phyloP scores from a whole-genome alignment of 2,888 invertebrate species.

The Calameuta pallipes region DNA sequence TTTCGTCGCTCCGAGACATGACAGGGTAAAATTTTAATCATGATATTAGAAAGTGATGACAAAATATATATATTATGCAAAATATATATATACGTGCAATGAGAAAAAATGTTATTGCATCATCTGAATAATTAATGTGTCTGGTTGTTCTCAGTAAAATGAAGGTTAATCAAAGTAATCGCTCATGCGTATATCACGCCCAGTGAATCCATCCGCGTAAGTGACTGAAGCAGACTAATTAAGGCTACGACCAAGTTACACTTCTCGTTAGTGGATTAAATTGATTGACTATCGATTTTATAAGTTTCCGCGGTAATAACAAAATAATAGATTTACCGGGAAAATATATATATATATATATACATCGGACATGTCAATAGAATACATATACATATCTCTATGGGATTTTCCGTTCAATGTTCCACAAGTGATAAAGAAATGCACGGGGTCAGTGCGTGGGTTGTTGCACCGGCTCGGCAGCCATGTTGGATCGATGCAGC shows the following conservation, averaged over 20 bases:
- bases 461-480: slow-evolving; percentile 59
- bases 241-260: neutral
- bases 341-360: neutral
- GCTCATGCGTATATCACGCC: neutral
- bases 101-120: neutral
- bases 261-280: neutral
- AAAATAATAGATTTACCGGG: neutral
- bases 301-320: neutral
- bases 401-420: neutral
- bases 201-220: neutral
- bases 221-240: neutral
- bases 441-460: slow-evolving; percentile 59
- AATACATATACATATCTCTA: neutral
- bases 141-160: neutral
- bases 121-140: neutral
- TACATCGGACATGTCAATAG: neutral
- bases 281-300: neutral
- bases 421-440: slow-evolving; percentile 42
- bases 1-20: neutral
- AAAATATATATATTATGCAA: neutral
- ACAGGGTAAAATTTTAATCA: neutral
- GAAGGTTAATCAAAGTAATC: neutral
- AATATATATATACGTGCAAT: too few species aligned
- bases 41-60: neutral
- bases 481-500: slow-evolving; percentile 56